phyloP scores from a whole-genome alignment of 2,797 vertebrate species.

The Xyrichtys novacula region DNA sequence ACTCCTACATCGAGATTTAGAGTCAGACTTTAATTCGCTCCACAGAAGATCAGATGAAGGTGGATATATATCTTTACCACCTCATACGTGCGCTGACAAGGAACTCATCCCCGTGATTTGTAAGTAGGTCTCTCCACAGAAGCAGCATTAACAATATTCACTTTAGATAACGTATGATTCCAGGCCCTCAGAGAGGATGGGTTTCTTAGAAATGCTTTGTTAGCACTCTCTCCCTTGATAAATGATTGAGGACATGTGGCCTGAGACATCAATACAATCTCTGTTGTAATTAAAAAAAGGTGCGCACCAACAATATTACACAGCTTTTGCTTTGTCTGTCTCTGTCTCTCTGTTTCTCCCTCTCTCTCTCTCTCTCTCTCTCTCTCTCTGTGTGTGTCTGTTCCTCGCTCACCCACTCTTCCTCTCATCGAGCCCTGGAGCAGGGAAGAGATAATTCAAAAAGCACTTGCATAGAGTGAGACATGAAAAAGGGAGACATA shows the following conservation, averaged over 20 bases:
- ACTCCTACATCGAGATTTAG: constrained; percentile 40
- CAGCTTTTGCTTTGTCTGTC: constrained; percentile 66
- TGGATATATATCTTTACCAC: constrained; percentile 67
- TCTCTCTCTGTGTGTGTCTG: neutral
- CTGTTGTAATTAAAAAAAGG: constrained; percentile 86
- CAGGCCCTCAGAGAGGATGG: constrained; percentile 69
- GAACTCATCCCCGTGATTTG: constrained; percentile 79
- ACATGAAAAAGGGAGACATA: constrained; percentile 76
- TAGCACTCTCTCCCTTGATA: constrained; percentile 82
- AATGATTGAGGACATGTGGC: constrained; percentile 84
- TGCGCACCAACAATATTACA: constrained; percentile 82
- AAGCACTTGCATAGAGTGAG: constrained; percentile 77
- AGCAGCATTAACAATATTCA: constrained; percentile 81
- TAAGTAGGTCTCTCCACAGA: constrained; percentile 74
- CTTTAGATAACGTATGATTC: constrained; percentile 82
- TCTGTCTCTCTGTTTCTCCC: constrained; percentile 32
- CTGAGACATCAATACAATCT: constrained; percentile 86
- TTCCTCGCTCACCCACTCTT: constrained; percentile 57
- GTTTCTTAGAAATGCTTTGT: constrained; percentile 83
- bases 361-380: constrained; percentile 8
- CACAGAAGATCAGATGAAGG: constrained; percentile 53
- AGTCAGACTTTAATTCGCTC: constrained; percentile 54
- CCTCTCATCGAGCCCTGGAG: constrained; percentile 72
- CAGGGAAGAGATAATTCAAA: constrained; percentile 83
- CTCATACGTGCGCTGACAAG: constrained; percentile 58